Evolutionary conservation across 2,113 vertebrate species (phyloP).

Genomic region (Gobiocypris rarus): DNA sequence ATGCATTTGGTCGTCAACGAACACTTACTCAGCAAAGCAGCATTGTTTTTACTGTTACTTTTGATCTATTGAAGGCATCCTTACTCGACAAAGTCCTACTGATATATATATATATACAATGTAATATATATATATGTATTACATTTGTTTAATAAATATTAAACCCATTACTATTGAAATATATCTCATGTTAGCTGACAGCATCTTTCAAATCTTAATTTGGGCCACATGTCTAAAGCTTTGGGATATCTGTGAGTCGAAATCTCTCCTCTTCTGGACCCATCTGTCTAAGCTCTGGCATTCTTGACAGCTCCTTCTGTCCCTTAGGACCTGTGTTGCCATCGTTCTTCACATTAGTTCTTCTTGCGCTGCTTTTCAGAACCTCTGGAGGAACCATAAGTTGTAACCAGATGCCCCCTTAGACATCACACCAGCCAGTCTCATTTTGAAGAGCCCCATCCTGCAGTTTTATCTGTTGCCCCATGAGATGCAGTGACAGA

Average conservation of each 20-base stretch:
- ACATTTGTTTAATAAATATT: no score
- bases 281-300: slow-evolving; percentile 17
- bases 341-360: not conserved
- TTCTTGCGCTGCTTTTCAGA: not conserved
- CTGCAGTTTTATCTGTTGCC: slow-evolving; percentile 77
- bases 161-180: not conserved
- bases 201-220: not conserved
- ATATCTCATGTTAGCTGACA: not conserved
- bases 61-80: no score
- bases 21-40: not conserved
- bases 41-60: no score
- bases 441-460: slow-evolving; percentile 65
- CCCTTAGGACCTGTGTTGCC: slow-evolving; percentile 10
- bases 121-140: no score
- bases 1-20: not conserved
- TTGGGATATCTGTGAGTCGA: not conserved
- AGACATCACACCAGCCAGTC: slow-evolving; percentile 57
- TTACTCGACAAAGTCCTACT: no score
- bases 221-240: not conserved
- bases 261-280: not conserved
- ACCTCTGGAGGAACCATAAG: slow-evolving; percentile 74
- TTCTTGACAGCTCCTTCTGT: slow-evolving; percentile 9
- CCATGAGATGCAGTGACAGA: slow-evolving; percentile 71
- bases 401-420: slow-evolving; percentile 70
- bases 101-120: no score